phyloP scores from a whole-genome alignment of 2,888 invertebrate genomes.

The Cephus runcator region DNA sequence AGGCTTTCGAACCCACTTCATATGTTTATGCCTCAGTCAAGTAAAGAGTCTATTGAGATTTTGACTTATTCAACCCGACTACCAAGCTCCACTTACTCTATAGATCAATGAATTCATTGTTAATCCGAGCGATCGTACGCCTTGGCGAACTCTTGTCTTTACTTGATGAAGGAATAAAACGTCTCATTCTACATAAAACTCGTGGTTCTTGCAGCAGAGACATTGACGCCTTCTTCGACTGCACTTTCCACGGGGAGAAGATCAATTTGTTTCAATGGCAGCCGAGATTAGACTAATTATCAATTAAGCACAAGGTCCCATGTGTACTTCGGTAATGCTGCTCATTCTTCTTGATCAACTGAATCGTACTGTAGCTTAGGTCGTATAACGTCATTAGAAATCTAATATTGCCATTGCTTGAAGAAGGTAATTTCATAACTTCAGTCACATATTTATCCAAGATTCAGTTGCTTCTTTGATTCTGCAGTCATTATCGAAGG shows the following conservation, averaged over 20 bases:
- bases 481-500: neutral
- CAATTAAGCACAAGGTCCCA: neutral
- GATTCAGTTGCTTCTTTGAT: neutral
- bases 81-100: neutral
- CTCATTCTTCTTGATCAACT: neutral
- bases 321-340: neutral
- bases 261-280: neutral
- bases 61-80: neutral
- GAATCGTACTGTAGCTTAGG: neutral
- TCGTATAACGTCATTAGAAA: neutral
- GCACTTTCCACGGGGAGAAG: neutral
- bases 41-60: neutral
- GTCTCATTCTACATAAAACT: neutral
- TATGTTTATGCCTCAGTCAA: conserved; percentile 28
- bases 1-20: conserved; percentile 57
- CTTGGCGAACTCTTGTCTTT: conserved; percentile 1
- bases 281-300: neutral
- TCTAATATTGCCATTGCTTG: neutral
- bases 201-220: neutral
- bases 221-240: neutral
- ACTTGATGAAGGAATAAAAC: conserved; percentile 8
- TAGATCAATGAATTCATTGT: neutral
- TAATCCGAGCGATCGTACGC: neutral
- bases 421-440: neutral
- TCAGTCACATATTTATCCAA: neutral